Percentiles rank a stretch among this genome's conserved stretches.
These are phyloP conservation scores for Lasioglossum oenotherae DNA, from an alignment of 2,888 invertebrate genomes.

Conservation along the genomic window DNA sequence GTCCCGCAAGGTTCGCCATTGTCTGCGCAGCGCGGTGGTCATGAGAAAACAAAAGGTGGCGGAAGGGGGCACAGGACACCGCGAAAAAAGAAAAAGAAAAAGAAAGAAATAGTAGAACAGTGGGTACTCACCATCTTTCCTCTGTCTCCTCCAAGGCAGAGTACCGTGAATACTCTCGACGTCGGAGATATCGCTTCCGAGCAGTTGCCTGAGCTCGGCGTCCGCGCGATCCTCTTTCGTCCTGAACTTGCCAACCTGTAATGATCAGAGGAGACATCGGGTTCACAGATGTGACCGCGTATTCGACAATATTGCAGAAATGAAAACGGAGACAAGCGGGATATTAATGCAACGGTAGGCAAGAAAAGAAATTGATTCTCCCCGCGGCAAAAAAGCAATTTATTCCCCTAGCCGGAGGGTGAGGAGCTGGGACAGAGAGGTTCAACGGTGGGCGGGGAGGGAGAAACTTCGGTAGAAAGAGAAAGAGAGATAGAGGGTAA, in stretches of 20 bases:
- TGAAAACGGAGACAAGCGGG: constrained; percentile 45
- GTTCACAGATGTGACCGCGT: constrained; percentile 10
- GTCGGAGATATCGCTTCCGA: constrained; percentile 88
- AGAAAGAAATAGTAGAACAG: not conserved
- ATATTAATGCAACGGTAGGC: constrained; percentile 55
- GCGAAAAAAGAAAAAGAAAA: not conserved
- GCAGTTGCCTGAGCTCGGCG: constrained; percentile 90
- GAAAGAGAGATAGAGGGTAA: not conserved
- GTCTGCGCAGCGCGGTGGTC: not conserved
- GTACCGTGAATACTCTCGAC: constrained; percentile 88
- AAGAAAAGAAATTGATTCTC: constrained; percentile 56
- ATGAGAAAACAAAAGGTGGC: not conserved
- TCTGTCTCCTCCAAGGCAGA: constrained; percentile 87
- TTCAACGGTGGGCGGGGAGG: not conserved
- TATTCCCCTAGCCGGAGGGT: constrained; percentile 30
- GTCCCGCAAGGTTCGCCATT: not conserved
- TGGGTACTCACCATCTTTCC: constrained; percentile 84
- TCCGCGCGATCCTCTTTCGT: constrained; percentile 92
- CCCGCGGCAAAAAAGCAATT: constrained; percentile 47
- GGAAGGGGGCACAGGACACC: not conserved
- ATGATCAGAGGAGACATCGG: constrained; percentile 44
- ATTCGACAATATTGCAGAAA: constrained; percentile 36
- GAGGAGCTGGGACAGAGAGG: not conserved
- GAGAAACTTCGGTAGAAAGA: not conserved
- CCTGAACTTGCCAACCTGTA: constrained; percentile 90